phyloP scores from a whole-genome alignment of 1,140 invertebrate genomes.

The Zaprionus camerounensis region DNA sequence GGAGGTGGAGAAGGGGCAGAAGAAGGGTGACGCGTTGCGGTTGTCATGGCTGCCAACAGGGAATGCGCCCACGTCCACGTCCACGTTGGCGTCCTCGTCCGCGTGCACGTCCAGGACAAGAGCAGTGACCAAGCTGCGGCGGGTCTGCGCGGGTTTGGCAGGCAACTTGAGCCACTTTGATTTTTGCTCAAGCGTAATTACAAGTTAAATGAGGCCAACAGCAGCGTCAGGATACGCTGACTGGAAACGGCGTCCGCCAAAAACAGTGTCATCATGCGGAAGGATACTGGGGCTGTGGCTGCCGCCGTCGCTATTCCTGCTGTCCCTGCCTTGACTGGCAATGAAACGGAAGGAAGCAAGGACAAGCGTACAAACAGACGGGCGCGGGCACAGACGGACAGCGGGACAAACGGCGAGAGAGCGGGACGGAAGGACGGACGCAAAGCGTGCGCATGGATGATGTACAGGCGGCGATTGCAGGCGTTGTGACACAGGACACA shows the following conservation, averaged over 20 bases:
- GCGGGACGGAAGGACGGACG: constrained; percentile 41
- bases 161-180: constrained; percentile 83
- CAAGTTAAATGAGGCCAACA: constrained; percentile 82
- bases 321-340: constrained; percentile 50
- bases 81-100: not conserved
- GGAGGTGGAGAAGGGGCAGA: not conserved
- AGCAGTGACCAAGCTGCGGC: constrained; percentile 29
- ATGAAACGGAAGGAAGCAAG: constrained; percentile 79
- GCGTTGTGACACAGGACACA: constrained; percentile 45
- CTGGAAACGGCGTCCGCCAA: constrained; percentile 65
- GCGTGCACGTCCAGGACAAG: constrained; percentile 16
- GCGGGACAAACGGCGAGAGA: not conserved
- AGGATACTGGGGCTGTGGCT: constrained; percentile 72
- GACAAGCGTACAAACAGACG: constrained; percentile 53
- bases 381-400: constrained; percentile 32
- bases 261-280: constrained; percentile 81
- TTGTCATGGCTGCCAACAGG: constrained; percentile 41
- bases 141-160: constrained; percentile 26
- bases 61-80: constrained; percentile 1
- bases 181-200: constrained; percentile 83
- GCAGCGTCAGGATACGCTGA: constrained; percentile 37
- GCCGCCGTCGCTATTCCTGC: not conserved
- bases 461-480: constrained; percentile 76
- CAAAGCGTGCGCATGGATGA: constrained; percentile 62
- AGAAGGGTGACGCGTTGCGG: constrained; percentile 14